These are phyloP conservation scores for Amphibalanus amphitrite DNA, from an alignment of 1,140 invertebrate species.

Conservation along the genomic window DNA sequence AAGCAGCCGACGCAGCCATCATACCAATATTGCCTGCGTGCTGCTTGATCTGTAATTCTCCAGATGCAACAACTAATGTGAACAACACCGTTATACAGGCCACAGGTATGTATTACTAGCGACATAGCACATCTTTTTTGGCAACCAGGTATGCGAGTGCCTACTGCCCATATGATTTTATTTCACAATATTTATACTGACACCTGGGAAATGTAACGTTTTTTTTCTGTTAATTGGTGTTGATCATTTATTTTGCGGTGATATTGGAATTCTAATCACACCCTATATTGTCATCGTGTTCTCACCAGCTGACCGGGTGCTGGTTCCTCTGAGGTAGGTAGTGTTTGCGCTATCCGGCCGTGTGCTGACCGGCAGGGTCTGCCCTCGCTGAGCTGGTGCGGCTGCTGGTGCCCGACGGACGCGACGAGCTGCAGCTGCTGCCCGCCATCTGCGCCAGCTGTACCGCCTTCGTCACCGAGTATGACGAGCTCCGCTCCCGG, in stretches of 20 bases:
- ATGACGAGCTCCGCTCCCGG: neutral
- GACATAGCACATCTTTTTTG: too few species aligned
- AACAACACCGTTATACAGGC: neutral
- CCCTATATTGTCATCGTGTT: neutral
- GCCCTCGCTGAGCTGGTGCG: neutral
- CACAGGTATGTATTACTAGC: neutral
- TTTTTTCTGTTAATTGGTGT: neutral
- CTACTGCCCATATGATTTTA: too few species aligned
- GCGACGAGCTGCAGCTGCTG: neutral
- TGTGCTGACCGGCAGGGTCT: neutral
- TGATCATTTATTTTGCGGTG: neutral
- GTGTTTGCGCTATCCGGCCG: too few species aligned
- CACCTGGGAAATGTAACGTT: too few species aligned
- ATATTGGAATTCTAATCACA: neutral
- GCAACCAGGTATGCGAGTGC: too few species aligned
- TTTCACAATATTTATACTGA: neutral
- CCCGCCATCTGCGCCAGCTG: neutral
- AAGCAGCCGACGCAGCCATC: neutral
- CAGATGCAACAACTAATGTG: neutral
- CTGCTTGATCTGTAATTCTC: neutral
- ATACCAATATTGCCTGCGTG: neutral
- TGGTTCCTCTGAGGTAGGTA: too few species aligned
- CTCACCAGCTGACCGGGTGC: neutral
- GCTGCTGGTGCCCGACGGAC: neutral
- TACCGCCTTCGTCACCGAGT: neutral